These are phyloP conservation scores for Lepidocolaptes lacrymiger DNA, from an alignment of 2,797 vertebrate species.

Conservation along the genomic window DNA sequence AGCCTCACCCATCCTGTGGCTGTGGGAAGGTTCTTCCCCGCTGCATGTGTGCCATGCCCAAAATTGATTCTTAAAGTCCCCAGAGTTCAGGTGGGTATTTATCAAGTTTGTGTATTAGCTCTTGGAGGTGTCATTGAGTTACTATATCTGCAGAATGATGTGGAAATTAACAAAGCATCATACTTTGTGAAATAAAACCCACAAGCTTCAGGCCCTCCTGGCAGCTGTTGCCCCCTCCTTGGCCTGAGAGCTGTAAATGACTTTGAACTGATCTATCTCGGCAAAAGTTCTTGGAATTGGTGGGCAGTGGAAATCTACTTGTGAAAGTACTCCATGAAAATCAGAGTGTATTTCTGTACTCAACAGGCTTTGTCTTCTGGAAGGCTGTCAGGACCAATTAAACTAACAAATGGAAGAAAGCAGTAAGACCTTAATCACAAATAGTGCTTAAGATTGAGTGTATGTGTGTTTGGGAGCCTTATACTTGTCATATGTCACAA, in stretches of 20 bases:
- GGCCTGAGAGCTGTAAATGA: neutral
- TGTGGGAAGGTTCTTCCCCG: neutral
- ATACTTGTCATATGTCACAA: neutral
- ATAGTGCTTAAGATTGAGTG: neutral
- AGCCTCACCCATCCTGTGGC: too few species aligned
- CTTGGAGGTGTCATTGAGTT: fast-evolving
- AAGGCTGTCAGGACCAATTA: constrained; percentile 75
- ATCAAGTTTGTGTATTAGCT: too few species aligned
- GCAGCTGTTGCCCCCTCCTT: neutral
- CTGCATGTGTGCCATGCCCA: too few species aligned
- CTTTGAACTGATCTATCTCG: neutral
- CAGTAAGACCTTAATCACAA: constrained; percentile 69
- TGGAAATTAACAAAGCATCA: fast-evolving
- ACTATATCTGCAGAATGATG: neutral
- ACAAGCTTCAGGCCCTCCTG: fast-evolving
- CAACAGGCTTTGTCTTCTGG: constrained; percentile 85
- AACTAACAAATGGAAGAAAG: constrained; percentile 70
- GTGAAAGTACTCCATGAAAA: neutral
- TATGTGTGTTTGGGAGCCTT: fast-evolving
- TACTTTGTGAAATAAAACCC: neutral
- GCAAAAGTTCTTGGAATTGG: too few species aligned
- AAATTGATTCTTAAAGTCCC: neutral
- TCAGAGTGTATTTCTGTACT: constrained; percentile 14
- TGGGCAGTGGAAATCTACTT: neutral
- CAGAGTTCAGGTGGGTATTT: neutral